Base-by-base conservation (phyloP, 2,888 invertebrate species). In the Phengaris arion region DNA sequence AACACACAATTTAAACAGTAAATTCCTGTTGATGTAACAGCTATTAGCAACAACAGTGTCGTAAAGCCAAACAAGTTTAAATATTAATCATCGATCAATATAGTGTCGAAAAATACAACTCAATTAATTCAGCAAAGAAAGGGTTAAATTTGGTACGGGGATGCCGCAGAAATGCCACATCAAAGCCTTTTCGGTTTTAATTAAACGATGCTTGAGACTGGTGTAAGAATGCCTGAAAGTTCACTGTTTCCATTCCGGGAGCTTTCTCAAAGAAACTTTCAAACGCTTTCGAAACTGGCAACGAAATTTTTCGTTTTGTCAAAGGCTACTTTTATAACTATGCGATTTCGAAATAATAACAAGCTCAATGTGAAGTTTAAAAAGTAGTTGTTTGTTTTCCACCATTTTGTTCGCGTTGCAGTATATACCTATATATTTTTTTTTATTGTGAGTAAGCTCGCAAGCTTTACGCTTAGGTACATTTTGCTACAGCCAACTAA, bases 111-210 rank as follows among this genome's bases (percentile, higher is more conserved):
- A 83, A 87, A 88, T 70, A 52, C 35, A 87, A 83, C 81, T 83
- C 85, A 89, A 90, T 89, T 89, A 90, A 85, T 82, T 79, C 79
- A 48, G 74, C 59, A 79, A 76, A 81, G 81, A 84, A 86, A 86
- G 85, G 85, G 86, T 84, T 85, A 82, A 84, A 85, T 84, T 84
- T 83, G 79, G 82, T 81, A 80, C 77, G 75, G 75, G 76, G 86
- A 88, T 85, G 76, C 87, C 86, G 77, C 80, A 82, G 81, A 82
- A 85, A 80, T 83, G 83, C 81, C 73, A 82, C 84, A 82, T 85
- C 85, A 85, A 85, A 85, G 81, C 81, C 77, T 75, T 80, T 79
- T 80, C 79, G 81, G 81, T 81, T 82, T 83, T 82, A 84, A 85
- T 83, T 83, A 83, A 82, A 80, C 74, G 70, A 70, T 72, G 75